These are phyloP conservation scores for Urocyon cinereoargenteus DNA, from an alignment of 2,797 vertebrate species.

Conservation along the genomic window DNA sequence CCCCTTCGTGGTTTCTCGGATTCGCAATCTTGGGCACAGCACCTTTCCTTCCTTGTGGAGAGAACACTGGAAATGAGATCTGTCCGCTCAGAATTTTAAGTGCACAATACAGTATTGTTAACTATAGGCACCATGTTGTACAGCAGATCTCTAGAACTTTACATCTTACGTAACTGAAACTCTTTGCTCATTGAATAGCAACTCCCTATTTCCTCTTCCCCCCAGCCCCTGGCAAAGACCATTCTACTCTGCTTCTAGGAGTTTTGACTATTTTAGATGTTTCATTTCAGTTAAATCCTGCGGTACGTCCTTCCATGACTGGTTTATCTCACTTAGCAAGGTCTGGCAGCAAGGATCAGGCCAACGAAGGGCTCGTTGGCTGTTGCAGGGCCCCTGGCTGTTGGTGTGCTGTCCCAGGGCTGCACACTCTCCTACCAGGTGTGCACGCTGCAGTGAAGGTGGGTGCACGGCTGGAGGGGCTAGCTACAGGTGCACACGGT, in stretches of 20 bases:
- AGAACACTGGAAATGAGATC: not conserved
- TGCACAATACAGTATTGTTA: not conserved
- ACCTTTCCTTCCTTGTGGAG: not conserved
- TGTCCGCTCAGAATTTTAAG: not conserved
- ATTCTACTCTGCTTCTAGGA: not conserved
- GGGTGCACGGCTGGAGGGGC: not conserved
- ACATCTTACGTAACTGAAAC: not conserved
- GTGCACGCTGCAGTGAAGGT: not conserved
- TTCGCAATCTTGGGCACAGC: no score
- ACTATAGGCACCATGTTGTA: not conserved
- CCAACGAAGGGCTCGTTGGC: not conserved
- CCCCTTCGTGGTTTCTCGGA: no score
- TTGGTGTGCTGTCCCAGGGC: not conserved
- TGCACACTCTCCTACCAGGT: no score
- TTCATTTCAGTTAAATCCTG: not conserved
- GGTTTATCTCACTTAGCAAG: not conserved
- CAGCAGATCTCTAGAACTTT: not conserved
- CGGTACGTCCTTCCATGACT: not conserved
- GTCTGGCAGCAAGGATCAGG: not conserved
- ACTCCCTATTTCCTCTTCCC: not conserved
- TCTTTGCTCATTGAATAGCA: not conserved
- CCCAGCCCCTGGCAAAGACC: not conserved
- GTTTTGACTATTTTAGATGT: not conserved
- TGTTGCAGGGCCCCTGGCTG: not conserved
- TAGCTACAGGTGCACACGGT: not conserved